Base-by-base conservation (phyloP, 1,140 invertebrate species). In the Scaptomyza hsui region DNA sequence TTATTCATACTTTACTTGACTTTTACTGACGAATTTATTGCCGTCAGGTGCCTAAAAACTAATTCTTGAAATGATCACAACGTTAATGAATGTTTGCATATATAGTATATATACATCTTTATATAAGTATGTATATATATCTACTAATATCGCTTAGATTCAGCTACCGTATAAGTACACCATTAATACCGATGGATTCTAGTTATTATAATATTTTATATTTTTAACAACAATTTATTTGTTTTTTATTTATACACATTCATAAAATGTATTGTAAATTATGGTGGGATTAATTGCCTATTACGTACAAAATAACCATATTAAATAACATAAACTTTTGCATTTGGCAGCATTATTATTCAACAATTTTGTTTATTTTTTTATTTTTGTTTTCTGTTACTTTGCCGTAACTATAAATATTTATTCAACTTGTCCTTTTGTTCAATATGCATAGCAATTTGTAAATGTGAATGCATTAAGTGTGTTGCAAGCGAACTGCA, bases 231-330 rank as follows among this genome's bases (percentile, higher is more conserved):
- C 76, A 74, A 77, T 62, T 64, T 73, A 57, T 64, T 83, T 62
- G 45, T 73, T n/a, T n/a, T 37, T 37, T 37, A 74, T 52, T n/a
- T n/a, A n/a, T n/a, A n/a, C n/a, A n/a, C n/a, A 60, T 75, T 75
- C 76, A 69, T 85, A 62, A 83, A 80, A 74, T 83, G 70, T 90
- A 89, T 90, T 90, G 86, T 90, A 89, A 89, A 89, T 83, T 90
- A 90, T 89, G 86, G 82, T 89, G 86, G 86, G 86, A 90, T 89
- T 89, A 88, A 80, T 90, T 89, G 68, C 82, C 88, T 82, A 86
- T 82, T 86, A 86, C 82, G 62, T 89, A 83, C 73, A 77, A 62
- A 55, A 55, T 41, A 56, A 59, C 21, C 49, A 49, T 48, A 59
- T 49, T 44, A 35, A 65, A 45, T 39, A 37, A 75, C 55, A 42